These are phyloP conservation scores for Lasioglossum figueresi DNA, from an alignment of 2,888 invertebrate genomes.

Conservation along the genomic window DNA sequence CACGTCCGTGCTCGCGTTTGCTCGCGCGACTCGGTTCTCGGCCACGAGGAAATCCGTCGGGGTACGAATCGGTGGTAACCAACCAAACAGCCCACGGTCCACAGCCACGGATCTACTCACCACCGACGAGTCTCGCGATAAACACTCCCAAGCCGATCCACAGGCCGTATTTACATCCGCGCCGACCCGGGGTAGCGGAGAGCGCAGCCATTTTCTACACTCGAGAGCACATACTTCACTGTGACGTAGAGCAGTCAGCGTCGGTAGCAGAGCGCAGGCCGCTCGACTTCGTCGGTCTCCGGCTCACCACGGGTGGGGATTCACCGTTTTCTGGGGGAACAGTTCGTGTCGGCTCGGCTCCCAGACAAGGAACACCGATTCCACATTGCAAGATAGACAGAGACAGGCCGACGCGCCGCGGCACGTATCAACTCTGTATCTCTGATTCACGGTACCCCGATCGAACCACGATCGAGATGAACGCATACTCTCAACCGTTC, in stretches of 20 bases:
- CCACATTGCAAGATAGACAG: neutral
- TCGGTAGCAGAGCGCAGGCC: slow-evolving; percentile 71
- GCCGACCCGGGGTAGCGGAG: slow-evolving; percentile 78
- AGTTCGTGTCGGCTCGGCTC: slow-evolving; percentile 29
- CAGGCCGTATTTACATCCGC: slow-evolving; percentile 81
- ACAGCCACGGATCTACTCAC: slow-evolving; percentile 74
- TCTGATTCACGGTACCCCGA: slow-evolving; percentile 20
- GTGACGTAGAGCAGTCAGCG: slow-evolving; percentile 77
- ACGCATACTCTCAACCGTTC: neutral
- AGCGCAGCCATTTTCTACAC: slow-evolving; percentile 83
- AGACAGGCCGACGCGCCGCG: neutral
- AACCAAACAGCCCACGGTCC: neutral
- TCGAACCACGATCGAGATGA: slow-evolving; percentile 21
- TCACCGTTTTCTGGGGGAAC: slow-evolving; percentile 38
- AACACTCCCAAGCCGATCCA: slow-evolving; percentile 78
- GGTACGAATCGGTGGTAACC: neutral
- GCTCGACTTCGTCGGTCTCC: slow-evolving; percentile 63
- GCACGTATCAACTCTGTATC: slow-evolving; percentile 34
- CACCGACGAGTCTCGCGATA: slow-evolving; percentile 75
- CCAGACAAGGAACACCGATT: slow-evolving; percentile 19
- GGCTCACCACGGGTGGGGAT: slow-evolving; percentile 51
- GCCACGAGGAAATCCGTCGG: neutral
- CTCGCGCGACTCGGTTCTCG: neutral
- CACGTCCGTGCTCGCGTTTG: slow-evolving; percentile 1
- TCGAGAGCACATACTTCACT: slow-evolving; percentile 83